Evolutionary conservation across 2,888 invertebrate species (phyloP).

Genomic region (Thymelicus sylvestris): DNA sequence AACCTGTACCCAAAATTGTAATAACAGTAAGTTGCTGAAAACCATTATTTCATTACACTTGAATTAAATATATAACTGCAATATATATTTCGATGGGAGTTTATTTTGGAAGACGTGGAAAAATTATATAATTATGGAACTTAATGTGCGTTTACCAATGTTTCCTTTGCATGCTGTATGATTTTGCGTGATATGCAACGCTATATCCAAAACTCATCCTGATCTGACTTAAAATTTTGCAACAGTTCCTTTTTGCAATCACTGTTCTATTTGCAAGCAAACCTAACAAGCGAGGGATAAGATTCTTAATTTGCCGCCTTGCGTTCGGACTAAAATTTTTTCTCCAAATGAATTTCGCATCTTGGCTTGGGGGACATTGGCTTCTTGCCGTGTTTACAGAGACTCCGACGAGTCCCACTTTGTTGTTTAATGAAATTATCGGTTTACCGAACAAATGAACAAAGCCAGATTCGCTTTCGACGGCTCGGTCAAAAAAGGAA

Average conservation of each 20-base stretch:
- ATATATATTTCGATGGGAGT: no score
- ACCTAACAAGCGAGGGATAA: slow-evolving; percentile 48
- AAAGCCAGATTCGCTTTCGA: slow-evolving; percentile 82
- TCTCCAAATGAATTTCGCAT: slow-evolving; percentile 79
- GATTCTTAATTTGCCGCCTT: slow-evolving; percentile 65
- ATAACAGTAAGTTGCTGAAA: no score
- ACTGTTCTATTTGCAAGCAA: slow-evolving; percentile 32
- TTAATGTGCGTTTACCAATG: no score
- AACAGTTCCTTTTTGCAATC: not conserved
- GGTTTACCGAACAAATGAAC: slow-evolving; percentile 85
- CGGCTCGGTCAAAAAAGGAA: slow-evolving; percentile 75
- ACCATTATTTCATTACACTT: no score
- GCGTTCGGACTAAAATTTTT: slow-evolving; percentile 73
- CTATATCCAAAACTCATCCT: no score
- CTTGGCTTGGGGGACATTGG: slow-evolving; percentile 82
- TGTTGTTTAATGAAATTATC: slow-evolving; percentile 85
- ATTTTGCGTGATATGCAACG: no score
- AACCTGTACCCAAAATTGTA: no score
- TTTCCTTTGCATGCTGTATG: no score
- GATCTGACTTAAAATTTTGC: no score
- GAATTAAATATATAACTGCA: no score
- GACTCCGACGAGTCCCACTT: slow-evolving; percentile 77
- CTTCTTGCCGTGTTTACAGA: slow-evolving; percentile 82
- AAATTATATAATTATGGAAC: no score
- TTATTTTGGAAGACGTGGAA: no score